phyloP scores from a whole-genome alignment of 2,113 vertebrate genomes.

The Parus major region DNA sequence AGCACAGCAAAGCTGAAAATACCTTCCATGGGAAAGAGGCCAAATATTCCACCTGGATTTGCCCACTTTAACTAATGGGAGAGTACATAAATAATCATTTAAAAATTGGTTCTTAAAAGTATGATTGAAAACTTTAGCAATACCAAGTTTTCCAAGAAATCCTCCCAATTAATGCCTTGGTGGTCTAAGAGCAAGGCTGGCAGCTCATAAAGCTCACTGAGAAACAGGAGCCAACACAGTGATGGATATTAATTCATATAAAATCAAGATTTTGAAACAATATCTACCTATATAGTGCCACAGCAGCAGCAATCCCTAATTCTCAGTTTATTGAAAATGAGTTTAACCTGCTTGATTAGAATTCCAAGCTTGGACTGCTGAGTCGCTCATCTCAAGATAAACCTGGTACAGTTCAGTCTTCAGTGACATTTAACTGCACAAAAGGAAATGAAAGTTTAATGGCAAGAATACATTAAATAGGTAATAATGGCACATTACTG shows the following conservation, averaged over 20 bases:
- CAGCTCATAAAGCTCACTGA: no score
- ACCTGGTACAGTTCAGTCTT: background rate
- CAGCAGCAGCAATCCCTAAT: background rate
- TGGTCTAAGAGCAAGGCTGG: background rate
- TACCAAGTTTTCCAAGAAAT: background rate
- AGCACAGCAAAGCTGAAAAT: background rate
- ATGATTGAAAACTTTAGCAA: background rate
- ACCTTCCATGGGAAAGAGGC: rapidly evolving
- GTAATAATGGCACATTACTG: background rate
- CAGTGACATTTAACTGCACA: constrained; percentile 14
- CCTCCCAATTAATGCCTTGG: background rate
- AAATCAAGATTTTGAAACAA: background rate
- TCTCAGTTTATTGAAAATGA: background rate
- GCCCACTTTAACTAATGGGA: background rate
- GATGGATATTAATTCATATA: background rate
- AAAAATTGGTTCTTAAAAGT: background rate
- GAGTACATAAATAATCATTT: rapidly evolving
- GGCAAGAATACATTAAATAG: constrained; percentile 19
- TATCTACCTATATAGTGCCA: background rate
- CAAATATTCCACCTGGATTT: background rate
- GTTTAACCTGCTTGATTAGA: background rate
- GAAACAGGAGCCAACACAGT: background rate
- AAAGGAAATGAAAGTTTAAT: constrained; percentile 42
- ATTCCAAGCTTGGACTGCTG: background rate
- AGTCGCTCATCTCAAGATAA: background rate